phyloP scores from a whole-genome alignment of 2,113 vertebrate species.

The Laticauda colubrina region DNA sequence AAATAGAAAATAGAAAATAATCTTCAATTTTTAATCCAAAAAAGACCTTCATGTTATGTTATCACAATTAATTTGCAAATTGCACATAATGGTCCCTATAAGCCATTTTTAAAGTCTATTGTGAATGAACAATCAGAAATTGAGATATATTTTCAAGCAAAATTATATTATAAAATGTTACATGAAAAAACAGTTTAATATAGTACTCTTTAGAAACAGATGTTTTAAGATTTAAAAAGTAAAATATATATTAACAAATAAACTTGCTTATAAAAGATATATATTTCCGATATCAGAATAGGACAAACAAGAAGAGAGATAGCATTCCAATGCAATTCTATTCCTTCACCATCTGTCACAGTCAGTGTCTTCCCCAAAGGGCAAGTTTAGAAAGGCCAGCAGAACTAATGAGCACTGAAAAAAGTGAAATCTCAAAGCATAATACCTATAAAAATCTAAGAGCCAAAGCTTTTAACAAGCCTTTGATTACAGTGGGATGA shows the following conservation, averaged over 20 bases:
- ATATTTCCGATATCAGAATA: slow-evolving; percentile 63
- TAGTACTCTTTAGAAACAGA: slow-evolving; percentile 20
- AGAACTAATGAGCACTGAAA: slow-evolving; percentile 63
- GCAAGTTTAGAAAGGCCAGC: slow-evolving; percentile 67
- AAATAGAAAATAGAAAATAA: background rate
- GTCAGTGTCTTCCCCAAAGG: slow-evolving; percentile 66
- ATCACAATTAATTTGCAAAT: background rate
- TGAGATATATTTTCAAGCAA: background rate
- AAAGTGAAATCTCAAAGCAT: slow-evolving; percentile 62
- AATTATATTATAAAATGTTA: background rate
- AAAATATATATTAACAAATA: slow-evolving; percentile 11
- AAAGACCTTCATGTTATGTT: background rate
- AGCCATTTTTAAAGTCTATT: background rate
- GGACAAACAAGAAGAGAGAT: slow-evolving; percentile 23
- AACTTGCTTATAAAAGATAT: slow-evolving; percentile 57
- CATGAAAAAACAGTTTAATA: slow-evolving; percentile 25
- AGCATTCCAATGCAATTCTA: slow-evolving; percentile 57
- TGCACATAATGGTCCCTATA: background rate
- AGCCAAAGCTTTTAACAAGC: slow-evolving; percentile 57
- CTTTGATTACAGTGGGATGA: slow-evolving; percentile 54
- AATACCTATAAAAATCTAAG: slow-evolving; percentile 65
- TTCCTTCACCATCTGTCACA: slow-evolving; percentile 74
- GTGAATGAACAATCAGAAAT: background rate
- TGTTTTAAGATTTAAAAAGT: slow-evolving; percentile 47
- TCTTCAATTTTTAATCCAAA: background rate